Evolutionary conservation across 2,888 invertebrate species (phyloP).

Genomic region (Xanthia togata): DNA sequence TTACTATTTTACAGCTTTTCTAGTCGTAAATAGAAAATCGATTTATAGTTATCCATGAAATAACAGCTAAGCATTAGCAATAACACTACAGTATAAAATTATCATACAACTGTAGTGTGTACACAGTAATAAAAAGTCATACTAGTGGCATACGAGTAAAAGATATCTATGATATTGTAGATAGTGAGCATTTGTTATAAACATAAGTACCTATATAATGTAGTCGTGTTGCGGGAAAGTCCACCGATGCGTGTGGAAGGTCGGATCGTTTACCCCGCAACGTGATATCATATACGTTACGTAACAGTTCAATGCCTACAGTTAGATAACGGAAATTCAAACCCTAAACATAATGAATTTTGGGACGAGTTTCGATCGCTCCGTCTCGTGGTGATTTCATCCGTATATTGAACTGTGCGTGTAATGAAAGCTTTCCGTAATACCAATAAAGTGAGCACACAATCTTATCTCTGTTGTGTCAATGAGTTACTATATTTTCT

Average conservation of each 20-base stretch:
- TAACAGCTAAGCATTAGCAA: slow-evolving; percentile 1
- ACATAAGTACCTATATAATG: slow-evolving; percentile 50
- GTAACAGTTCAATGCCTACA: slow-evolving; percentile 79
- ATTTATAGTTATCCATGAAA: slow-evolving; percentile 13
- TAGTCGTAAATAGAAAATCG: not conserved
- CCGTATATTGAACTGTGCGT: slow-evolving; percentile 71
- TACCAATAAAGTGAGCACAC: slow-evolving; percentile 72
- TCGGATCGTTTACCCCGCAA: slow-evolving; percentile 86
- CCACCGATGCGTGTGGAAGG: slow-evolving; percentile 83
- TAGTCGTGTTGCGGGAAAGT: slow-evolving; percentile 75
- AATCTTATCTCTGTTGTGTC: slow-evolving; percentile 72
- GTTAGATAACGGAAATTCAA: slow-evolving; percentile 72
- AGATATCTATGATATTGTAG: slow-evolving; percentile 49
- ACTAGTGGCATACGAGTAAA: slow-evolving; percentile 36
- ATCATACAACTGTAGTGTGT: slow-evolving; percentile 15
- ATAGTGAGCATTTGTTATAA: slow-evolving; percentile 66
- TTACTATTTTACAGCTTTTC: not conserved
- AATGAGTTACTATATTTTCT: slow-evolving; percentile 62
- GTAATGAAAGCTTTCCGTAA: slow-evolving; percentile 80
- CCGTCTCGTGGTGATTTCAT: slow-evolving; percentile 69
- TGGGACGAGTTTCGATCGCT: slow-evolving; percentile 67
- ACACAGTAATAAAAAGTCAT: slow-evolving; percentile 43
- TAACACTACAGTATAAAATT: slow-evolving; percentile 20
- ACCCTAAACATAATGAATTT: slow-evolving; percentile 69
- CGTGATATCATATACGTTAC: slow-evolving; percentile 83